Evolutionary conservation across 2,113 vertebrate species (phyloP).

Genomic region (Pterocles orientalis): DNA sequence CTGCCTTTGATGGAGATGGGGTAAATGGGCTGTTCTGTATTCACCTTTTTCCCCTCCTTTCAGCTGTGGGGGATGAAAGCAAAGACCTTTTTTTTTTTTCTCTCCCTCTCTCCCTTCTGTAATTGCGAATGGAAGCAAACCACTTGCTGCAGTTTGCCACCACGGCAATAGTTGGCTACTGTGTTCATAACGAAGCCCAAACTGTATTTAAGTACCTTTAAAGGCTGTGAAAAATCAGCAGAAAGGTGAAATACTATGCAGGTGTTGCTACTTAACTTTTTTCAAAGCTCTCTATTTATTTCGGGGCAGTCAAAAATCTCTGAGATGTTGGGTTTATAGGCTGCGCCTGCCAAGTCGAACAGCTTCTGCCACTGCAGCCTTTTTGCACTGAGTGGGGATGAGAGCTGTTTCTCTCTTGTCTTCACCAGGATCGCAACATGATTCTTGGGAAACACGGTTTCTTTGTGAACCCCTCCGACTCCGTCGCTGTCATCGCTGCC

Average conservation of each 20-base stretch:
- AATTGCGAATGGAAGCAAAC: not conserved
- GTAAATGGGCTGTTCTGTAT: conserved; percentile 71
- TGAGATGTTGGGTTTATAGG: not conserved
- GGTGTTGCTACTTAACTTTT: not conserved
- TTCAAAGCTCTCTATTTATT: not conserved
- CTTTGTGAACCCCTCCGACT: conserved; percentile 98
- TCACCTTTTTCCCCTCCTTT: not conserved
- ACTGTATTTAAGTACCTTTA: not conserved
- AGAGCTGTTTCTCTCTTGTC: not conserved
- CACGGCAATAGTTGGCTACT: not conserved
- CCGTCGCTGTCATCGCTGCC: conserved; percentile 93
- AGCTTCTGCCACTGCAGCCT: not conserved
- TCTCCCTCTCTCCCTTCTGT: not conserved
- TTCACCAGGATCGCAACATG: conserved; percentile 94
- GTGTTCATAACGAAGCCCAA: not conserved
- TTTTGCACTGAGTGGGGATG: not conserved
- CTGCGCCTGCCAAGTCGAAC: not conserved
- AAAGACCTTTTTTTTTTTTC: not conserved
- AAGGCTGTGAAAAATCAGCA: not conserved
- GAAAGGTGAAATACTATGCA: not conserved
- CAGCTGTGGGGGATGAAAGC: not conserved
- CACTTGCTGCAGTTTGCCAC: not conserved
- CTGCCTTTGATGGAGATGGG: conserved; percentile 97
- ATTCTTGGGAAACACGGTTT: conserved; percentile 96
- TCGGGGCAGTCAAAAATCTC: not conserved